Evolutionary conservation across 2,113 vertebrate genomes (phyloP), one percentile per base, ranked within the genome.

Genomic region (Tyrannus savana): DNA sequence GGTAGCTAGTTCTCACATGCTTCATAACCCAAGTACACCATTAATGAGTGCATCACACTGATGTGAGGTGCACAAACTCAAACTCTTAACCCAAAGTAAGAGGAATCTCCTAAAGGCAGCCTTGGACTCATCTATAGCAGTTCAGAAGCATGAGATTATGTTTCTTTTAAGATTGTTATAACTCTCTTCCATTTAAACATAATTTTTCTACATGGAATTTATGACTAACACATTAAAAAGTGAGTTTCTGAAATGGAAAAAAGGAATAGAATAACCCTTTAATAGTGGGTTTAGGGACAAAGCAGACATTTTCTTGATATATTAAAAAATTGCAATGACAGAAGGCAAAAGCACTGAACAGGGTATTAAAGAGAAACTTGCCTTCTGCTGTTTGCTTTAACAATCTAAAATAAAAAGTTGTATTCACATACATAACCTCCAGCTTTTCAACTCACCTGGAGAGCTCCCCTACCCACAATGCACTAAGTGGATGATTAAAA

Each of bases 401-500:
- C 95, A 90, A 86, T 94, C 39, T 74, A 68, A 92, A 93, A 93
- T 79, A 96, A 92, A 95, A 96, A 95, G 91, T 83, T 95, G 84
- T 62, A 83, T 97, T 95, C 88, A 85, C 73, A 86, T 67, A 96
- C 93, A 91, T 97, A 97, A 97, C 98, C 98, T 97, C 96, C 96
- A 98, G 98, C 97, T 96, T 97, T 96, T 96, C 85, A 73, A 84
- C 98, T 99, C 98, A 99, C 99, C 99, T 99, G 99, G 98, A 98
- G 98, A 98, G 98, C 97, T 98, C 98, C 98, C 97, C 98, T 98
- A 98, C 98, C 99, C 98, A 98, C 98, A 98, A 99, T 98, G 98
- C 98, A 99, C 99, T 99, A 99, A 99, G 98, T 99, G 99, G 99
- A 99, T 99, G 99, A 99, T 99, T 99, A 99, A 99, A 99, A 99